Evolutionary conservation across 2,888 invertebrate species (phyloP).

Genomic region (Drosophila anomelani): DNA sequence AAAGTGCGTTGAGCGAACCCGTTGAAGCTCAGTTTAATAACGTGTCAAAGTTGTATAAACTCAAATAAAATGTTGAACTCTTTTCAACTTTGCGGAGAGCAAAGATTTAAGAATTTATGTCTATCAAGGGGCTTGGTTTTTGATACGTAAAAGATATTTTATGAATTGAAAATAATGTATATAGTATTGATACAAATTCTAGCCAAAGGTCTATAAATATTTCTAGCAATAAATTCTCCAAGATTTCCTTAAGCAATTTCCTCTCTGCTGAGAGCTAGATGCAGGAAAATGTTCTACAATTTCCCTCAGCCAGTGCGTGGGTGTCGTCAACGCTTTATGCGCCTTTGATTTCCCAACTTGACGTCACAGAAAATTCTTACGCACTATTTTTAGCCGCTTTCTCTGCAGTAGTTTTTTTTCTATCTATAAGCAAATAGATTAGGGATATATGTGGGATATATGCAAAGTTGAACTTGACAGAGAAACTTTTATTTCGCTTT

Average conservation of each 20-base stretch:
- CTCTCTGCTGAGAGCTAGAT: constrained; percentile 32
- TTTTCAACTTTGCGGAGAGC: constrained; percentile 1
- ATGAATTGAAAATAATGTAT: constrained; percentile 14
- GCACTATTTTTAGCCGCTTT: constrained; percentile 24
- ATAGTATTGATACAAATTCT: neutral
- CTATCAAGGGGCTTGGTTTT: constrained; percentile 29
- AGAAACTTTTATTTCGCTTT: constrained; percentile 21
- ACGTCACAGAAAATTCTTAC: constrained; percentile 50
- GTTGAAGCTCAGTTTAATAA: constrained; percentile 9
- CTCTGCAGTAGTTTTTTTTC: neutral
- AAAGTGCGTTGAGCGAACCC: constrained; percentile 21
- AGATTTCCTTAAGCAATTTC: constrained; percentile 17
- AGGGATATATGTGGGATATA: constrained; percentile 6
- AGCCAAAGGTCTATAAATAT: constrained; percentile 29
- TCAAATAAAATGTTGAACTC: constrained; percentile 13
- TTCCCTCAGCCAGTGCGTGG: constrained; percentile 43
- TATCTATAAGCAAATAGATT: constrained; percentile 12
- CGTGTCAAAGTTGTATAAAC: constrained; percentile 10
- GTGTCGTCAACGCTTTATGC: constrained; percentile 41
- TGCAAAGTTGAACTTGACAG: constrained; percentile 54
- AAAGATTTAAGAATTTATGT: neutral
- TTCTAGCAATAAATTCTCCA: constrained; percentile 8
- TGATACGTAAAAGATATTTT: constrained; percentile 14
- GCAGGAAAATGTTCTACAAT: constrained; percentile 21
- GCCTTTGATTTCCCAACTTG: constrained; percentile 32